These are phyloP conservation scores for Formica exsecta DNA, from an alignment of 1,140 invertebrate species.

Conservation along the genomic window DNA sequence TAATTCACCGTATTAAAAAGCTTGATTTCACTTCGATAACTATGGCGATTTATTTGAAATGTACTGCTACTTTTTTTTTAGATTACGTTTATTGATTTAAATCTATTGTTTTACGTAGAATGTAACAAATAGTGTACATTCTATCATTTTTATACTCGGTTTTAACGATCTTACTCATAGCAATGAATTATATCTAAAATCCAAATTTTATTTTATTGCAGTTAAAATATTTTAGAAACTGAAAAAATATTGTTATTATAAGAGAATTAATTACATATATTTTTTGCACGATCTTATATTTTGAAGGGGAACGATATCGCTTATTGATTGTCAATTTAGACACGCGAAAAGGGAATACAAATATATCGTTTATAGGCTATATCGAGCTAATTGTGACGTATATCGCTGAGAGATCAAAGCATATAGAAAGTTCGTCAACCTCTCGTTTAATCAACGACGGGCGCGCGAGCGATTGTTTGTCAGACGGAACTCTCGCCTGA, in stretches of 20 bases:
- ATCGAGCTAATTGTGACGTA: background rate
- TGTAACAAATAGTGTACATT: no score
- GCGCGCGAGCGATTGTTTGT: slow-evolving; percentile 47
- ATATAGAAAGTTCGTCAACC: slow-evolving; percentile 43
- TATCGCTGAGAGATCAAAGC: slow-evolving; percentile 37
- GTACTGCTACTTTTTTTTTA: background rate
- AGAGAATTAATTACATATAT: background rate
- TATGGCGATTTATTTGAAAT: background rate
- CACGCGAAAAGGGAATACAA: background rate
- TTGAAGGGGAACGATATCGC: background rate
- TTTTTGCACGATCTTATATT: background rate
- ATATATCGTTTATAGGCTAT: background rate
- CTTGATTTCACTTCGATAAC: background rate
- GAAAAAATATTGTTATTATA: background rate
- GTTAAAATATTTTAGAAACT: background rate
- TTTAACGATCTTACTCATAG: background rate
- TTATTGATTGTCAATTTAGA: background rate
- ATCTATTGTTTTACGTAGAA: background rate
- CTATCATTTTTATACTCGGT: no score
- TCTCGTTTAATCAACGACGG: slow-evolving; percentile 55
- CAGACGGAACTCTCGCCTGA: slow-evolving; percentile 39
- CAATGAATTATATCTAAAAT: background rate
- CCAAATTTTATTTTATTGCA: background rate
- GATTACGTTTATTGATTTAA: background rate
- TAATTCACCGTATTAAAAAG: slow-evolving; percentile 9